These are phyloP conservation scores for Unio delphinus DNA, from an alignment of 2,888 invertebrate genomes.

Conservation along the genomic window DNA sequence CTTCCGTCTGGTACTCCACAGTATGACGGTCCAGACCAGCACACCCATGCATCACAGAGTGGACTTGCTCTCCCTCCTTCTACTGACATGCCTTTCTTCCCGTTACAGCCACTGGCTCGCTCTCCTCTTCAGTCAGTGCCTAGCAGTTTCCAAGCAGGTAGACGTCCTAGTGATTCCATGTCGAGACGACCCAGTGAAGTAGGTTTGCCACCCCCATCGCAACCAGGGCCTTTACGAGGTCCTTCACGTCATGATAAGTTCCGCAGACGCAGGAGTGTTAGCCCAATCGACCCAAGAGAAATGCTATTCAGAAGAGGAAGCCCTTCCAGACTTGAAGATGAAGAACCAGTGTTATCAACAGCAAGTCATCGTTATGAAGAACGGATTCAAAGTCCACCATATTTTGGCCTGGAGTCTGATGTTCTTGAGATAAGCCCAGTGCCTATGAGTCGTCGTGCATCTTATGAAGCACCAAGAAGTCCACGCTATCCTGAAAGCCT, in stretches of 20 bases:
- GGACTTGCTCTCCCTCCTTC: slow-evolving; percentile 4
- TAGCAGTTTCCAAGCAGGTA: not conserved
- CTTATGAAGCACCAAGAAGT: slow-evolving; percentile 48
- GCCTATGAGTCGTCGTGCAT: slow-evolving; percentile 50
- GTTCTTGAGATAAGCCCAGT: slow-evolving; percentile 53
- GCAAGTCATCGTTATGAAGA: slow-evolving; percentile 53
- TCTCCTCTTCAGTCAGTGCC: not conserved
- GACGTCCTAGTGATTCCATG: slow-evolving; percentile 2
- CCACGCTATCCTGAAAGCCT: slow-evolving; percentile 56
- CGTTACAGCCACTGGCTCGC: slow-evolving; percentile 2
- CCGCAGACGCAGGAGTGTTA: slow-evolving; percentile 46
- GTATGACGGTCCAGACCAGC: slow-evolving; percentile 10
- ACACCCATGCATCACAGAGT: slow-evolving; percentile 1
- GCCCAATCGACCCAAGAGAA: slow-evolving; percentile 43
- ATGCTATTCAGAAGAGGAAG: slow-evolving; percentile 40
- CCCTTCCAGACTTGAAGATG: slow-evolving; percentile 52
- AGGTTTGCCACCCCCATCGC: slow-evolving; percentile 10
- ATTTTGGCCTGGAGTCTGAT: slow-evolving; percentile 57
- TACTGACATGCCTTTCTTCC: not conserved
- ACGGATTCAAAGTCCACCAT: slow-evolving; percentile 51
- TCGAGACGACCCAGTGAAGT: slow-evolving; percentile 26
- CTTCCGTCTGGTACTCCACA: slow-evolving; percentile 11
- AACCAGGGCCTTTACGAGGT: slow-evolving; percentile 5
- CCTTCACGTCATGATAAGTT: slow-evolving; percentile 35
- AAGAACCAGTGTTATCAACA: slow-evolving; percentile 47